Evolutionary conservation across 2,113 vertebrate genomes (phyloP).

Genomic region (Sorex fumeus): DNA sequence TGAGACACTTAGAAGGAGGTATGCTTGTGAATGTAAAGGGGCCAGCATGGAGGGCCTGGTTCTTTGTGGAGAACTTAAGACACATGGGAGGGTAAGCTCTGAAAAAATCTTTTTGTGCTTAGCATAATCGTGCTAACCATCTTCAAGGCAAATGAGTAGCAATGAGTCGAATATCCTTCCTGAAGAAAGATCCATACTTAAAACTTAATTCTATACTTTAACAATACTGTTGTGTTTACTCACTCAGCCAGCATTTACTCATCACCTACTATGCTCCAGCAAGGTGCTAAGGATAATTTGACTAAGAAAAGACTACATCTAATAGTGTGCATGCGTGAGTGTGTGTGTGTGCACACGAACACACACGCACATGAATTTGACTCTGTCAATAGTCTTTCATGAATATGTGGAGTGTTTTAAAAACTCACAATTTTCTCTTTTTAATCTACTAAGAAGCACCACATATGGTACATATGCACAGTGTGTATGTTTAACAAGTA

Average conservation of each 20-base stretch:
- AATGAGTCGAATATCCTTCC: constrained; percentile 7
- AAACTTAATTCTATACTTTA: neutral
- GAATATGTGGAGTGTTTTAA: neutral
- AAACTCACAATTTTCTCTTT: neutral
- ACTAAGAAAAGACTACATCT: neutral
- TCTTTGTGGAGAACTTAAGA: constrained; percentile 8
- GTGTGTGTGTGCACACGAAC: no score
- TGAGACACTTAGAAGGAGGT: neutral
- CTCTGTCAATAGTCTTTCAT: neutral
- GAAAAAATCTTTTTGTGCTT: constrained; percentile 24
- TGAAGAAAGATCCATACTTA: neutral
- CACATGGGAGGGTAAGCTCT: neutral
- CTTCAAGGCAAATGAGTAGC: constrained; percentile 10
- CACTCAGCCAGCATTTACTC: neutral
- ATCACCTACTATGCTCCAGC: neutral
- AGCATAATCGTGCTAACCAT: constrained; percentile 24
- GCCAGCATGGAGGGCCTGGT: neutral
- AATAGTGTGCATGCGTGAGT: neutral
- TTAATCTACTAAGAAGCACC: neutral
- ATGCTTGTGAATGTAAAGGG: constrained; percentile 6
- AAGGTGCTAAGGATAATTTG: neutral
- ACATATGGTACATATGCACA: neutral
- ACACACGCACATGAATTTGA: no score
- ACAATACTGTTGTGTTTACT: constrained; percentile 28
- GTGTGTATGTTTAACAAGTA: neutral